Percentiles rank a stretch among this genome's conserved stretches.
Evolutionary conservation across 2,797 vertebrate species (phyloP).

Genomic region (Lepidocolaptes lacrymiger): DNA sequence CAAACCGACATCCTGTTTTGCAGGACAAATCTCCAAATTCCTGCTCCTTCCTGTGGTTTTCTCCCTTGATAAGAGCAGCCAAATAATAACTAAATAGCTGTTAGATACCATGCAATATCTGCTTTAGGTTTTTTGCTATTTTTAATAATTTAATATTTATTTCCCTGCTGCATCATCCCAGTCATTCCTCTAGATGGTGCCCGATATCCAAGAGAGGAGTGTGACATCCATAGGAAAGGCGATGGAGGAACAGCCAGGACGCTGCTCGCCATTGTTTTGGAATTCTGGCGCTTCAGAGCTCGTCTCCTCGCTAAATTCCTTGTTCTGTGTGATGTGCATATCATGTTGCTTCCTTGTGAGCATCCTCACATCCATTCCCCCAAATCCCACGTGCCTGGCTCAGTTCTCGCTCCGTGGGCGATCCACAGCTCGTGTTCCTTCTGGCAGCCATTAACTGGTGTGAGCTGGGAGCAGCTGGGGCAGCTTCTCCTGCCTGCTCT

Average conservation of each 20-base stretch:
- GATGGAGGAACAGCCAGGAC: not conserved
- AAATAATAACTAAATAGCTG: not conserved
- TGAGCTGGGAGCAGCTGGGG: not conserved
- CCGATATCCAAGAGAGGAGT: not conserved
- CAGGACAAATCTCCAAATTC: not conserved
- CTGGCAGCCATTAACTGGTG: constrained; percentile 52
- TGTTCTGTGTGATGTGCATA: not conserved
- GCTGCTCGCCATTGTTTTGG: constrained; percentile 35
- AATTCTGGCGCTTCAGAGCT: not conserved
- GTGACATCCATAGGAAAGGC: not conserved
- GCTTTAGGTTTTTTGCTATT: not conserved
- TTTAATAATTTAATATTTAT: not conserved
- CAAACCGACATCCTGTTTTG: not conserved
- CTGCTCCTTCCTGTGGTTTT: not conserved
- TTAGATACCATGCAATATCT: not conserved
- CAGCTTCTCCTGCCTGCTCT: not conserved
- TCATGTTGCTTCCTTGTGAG: not conserved
- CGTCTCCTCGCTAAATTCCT: not conserved
- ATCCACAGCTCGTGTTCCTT: constrained; percentile 1
- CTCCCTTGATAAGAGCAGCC: not conserved
- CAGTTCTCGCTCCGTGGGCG: not conserved
- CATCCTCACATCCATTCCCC: not conserved
- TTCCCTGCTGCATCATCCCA: not conserved
- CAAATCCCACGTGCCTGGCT: not conserved
- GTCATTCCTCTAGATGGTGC: constrained; percentile 72